A percentile compares a stretch with the other conserved stretches of the same genome.
Evolutionary conservation across 2,888 invertebrate species (phyloP).

Genomic region (Eupithecia dodoneata): DNA sequence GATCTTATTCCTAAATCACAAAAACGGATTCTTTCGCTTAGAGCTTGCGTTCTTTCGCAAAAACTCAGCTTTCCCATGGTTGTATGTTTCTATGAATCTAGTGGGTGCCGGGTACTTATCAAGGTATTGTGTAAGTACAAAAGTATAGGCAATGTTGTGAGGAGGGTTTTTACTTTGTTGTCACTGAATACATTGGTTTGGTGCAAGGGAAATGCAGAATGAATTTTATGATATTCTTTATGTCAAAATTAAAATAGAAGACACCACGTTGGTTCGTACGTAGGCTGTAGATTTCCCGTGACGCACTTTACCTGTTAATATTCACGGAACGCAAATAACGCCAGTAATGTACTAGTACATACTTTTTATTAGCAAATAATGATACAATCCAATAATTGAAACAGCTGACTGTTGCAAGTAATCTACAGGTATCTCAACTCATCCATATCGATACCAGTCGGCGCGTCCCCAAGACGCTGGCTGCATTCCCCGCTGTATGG

Average conservation of each 20-base stretch:
- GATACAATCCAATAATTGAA: no score
- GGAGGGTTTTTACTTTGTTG: conserved; percentile 34
- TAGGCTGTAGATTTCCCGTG: no score
- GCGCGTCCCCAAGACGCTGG: no score
- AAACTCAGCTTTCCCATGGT: conserved; percentile 37
- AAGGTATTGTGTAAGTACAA: conserved; percentile 9
- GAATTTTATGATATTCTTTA: background rate
- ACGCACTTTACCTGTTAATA: no score
- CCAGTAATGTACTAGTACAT: no score
- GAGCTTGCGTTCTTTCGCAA: conserved; percentile 21
- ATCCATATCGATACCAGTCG: no score
- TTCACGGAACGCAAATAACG: no score
- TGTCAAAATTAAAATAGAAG: background rate
- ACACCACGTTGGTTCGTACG: no score
- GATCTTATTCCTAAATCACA: background rate
- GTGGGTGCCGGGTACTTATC: conserved; percentile 9
- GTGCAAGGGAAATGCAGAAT: conserved; percentile 11
- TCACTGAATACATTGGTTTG: conserved; percentile 26
- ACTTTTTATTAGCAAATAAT: no score
- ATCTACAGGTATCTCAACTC: no score
- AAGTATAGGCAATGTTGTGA: conserved; percentile 9
- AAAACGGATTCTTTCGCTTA: conserved; percentile 9
- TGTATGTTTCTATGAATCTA: conserved; percentile 18
- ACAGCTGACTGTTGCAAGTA: no score
- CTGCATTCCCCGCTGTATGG: no score